Conservation (phyloP, 2,113 vertebrate species). For the Forbesichthys agassizii region DNA sequence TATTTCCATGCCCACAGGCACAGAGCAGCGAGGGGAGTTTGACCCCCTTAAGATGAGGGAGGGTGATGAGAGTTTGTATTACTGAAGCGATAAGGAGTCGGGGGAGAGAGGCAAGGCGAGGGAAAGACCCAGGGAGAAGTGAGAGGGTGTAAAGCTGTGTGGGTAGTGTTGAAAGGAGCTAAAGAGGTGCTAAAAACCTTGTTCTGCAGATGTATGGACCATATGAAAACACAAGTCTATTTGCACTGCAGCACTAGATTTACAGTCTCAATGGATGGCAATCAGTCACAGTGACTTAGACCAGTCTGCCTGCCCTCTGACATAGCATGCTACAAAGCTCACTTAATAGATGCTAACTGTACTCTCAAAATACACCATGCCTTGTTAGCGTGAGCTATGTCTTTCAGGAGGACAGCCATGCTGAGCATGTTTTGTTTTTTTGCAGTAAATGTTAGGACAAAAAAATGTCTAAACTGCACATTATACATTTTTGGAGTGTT, state of each 20-base stretch:
- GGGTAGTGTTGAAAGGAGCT: neutral
- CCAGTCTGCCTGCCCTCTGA: constrained; percentile 37
- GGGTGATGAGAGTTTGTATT: neutral
- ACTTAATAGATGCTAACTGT: constrained; percentile 9
- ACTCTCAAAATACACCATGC: constrained; percentile 1
- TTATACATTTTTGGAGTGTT: too few relatives aligned
- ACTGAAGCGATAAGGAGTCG: constrained; percentile 24
- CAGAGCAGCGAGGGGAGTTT: neutral
- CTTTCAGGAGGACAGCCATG: constrained; percentile 7
- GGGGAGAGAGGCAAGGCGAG: constrained; percentile 16
- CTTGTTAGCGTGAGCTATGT: constrained; percentile 29
- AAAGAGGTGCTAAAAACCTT: constrained; percentile 5
- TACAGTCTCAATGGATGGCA: constrained; percentile 38
- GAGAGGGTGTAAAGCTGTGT: constrained; percentile 24
- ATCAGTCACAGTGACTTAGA: constrained; percentile 45
- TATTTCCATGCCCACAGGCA: constrained; percentile 12
- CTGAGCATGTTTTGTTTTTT: constrained; percentile 31
- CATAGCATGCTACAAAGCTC: constrained; percentile 28
- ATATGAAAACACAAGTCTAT: constrained; percentile 51
- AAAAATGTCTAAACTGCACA: too few relatives aligned
- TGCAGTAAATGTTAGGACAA: constrained; percentile 15
- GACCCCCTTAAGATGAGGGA: too few relatives aligned
- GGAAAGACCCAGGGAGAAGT: constrained; percentile 17
- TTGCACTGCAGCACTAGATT: constrained; percentile 56
- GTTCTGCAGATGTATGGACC: constrained; percentile 8